These are phyloP conservation scores for Hemichromis elongatus DNA, from an alignment of 2,113 vertebrate genomes.

Conservation along the genomic window DNA sequence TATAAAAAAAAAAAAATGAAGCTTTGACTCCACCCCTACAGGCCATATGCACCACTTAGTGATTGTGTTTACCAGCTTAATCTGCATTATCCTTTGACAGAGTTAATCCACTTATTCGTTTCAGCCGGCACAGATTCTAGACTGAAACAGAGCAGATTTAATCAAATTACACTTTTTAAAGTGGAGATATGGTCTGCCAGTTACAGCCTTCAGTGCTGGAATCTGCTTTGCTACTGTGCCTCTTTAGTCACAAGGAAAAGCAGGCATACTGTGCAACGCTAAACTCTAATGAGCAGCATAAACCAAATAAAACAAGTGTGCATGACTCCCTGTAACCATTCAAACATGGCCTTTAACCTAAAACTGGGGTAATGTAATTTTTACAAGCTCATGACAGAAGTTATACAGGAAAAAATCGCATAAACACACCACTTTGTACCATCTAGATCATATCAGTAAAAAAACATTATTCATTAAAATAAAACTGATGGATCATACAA, in stretches of 20 bases:
- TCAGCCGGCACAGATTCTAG: slow-evolving; percentile 61
- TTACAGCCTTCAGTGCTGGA: slow-evolving; percentile 34
- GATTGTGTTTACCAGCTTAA: slow-evolving; percentile 68
- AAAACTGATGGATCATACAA: not conserved
- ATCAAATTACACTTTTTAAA: slow-evolving; percentile 66
- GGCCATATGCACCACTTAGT: slow-evolving; percentile 58
- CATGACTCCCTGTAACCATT: slow-evolving; percentile 1
- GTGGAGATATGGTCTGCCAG: slow-evolving; percentile 39
- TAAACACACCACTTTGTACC: not conserved
- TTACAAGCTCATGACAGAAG: not conserved
- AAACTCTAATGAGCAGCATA: slow-evolving; percentile 2
- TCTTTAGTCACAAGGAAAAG: slow-evolving; percentile 8
- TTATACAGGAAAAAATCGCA: not conserved
- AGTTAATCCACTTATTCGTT: slow-evolving; percentile 72
- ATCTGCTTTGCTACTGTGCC: slow-evolving; percentile 36
- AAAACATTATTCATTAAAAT: not conserved
- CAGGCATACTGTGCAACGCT: not conserved
- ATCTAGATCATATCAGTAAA: not conserved
- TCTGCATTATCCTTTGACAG: slow-evolving; percentile 66
- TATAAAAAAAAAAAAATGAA: not conserved
- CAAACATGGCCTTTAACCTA: not conserved
- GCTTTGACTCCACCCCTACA: slow-evolving; percentile 6
- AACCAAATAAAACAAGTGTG: slow-evolving; percentile 4
- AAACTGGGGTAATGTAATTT: not conserved
- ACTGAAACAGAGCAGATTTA: slow-evolving; percentile 68